Conservation (phyloP, 2,797 vertebrate species). For the Rallus crepitans region DNA sequence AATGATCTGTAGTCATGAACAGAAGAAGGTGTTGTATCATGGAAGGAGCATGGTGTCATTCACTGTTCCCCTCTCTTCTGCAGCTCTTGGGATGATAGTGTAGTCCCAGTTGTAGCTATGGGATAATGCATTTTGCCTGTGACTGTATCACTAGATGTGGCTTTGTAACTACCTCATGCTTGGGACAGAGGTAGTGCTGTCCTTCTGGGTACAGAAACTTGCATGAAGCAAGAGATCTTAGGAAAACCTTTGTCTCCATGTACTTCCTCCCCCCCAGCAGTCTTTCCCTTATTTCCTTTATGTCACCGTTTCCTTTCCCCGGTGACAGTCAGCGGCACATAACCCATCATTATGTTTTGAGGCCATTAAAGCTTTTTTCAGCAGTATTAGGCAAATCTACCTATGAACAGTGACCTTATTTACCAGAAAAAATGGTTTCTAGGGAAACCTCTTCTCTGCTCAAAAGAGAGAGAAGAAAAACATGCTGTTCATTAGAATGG, state of each 20-base stretch:
- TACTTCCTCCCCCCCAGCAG: not conserved
- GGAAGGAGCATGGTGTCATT: not conserved
- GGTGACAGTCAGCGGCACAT: not conserved
- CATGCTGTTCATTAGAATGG: not conserved
- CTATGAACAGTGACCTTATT: constrained; percentile 15
- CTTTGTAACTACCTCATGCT: not conserved
- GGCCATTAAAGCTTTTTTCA: constrained; percentile 20
- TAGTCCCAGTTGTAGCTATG: not conserved
- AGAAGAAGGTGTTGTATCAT: not conserved
- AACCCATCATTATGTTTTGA: constrained; percentile 9
- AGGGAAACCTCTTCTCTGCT: constrained; percentile 53
- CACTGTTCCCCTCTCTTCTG: not conserved
- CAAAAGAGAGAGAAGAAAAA: constrained; percentile 15
- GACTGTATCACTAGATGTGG: fast-evolving
- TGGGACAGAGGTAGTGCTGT: not conserved
- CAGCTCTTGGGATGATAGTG: not conserved
- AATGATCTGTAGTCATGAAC: not conserved
- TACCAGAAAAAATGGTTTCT: constrained; percentile 49
- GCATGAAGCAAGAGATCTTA: not conserved
- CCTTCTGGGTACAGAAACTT: not conserved
- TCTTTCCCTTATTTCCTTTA: constrained; percentile 11
- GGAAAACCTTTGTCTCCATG: not conserved
- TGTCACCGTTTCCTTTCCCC: not conserved
- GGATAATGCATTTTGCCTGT: not conserved
- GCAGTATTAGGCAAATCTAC: constrained; percentile 10